Base-by-base conservation (phyloP, 2,797 vertebrate genomes). In the Distichodus sexfasciatus region DNA sequence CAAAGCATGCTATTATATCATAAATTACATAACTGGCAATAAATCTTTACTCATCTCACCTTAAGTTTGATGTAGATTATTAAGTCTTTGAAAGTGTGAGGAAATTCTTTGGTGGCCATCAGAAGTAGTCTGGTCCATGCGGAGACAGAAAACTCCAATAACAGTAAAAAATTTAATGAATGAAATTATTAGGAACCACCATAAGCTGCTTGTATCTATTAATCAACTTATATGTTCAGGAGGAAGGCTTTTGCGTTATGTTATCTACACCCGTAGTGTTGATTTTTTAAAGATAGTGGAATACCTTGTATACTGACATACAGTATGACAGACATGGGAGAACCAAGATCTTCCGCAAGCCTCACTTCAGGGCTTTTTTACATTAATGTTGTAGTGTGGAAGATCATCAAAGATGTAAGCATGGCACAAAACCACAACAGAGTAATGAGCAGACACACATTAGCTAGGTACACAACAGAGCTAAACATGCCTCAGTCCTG, bases 331-430 rank as follows among this genome's bases (percentile, higher is more conserved):
- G 31, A 33, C 31, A 33, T 9, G 9, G 4, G 15, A 31, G 8
- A 17, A n/a, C 40, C 17, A 12, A 41, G 1, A 17, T 4, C 6
- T 33, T 11, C n/a, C 23, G 21, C n/a, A 15, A 12, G 26, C 33
- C 15, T 21, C 24, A 4, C 8, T 60, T 23, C 29, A 19, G 15
- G 28, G 6, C 12, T 26, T 14, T 40, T 50, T 19, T 24, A 9
- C 15, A n/a, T 29, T 55, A 8, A 6, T 24, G 36, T 8, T 41
- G 33, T 71, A 71, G 61, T 65, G 33, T 65, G 35, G 55, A 41
- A 59, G 28, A 43, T 28, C 14, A 26, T 40, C 12, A 31, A 3
- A 57, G 51, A 64, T 12, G 33, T 50, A 47, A 41, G 24, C 35
- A 53, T 40, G 47, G 33, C 19, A 23, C 36, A 33, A 63, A 47